Evolutionary conservation across 2,888 invertebrate species (phyloP).

Genomic region (Sarcophaga rosellei): DNA sequence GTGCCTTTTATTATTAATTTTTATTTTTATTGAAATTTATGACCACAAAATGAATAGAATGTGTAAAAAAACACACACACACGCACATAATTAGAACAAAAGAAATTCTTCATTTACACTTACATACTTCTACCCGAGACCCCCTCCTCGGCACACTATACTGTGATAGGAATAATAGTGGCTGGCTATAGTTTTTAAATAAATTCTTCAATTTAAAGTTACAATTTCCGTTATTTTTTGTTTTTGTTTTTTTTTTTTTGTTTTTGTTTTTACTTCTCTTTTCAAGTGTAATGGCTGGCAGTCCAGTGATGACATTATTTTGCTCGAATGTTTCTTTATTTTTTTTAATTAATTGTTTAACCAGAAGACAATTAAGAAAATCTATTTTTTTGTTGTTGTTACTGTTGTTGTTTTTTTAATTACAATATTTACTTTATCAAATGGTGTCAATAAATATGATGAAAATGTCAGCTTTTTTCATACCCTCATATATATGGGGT

Average conservation of each 20-base stretch:
- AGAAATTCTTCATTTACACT: not conserved
- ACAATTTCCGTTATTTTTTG: not conserved
- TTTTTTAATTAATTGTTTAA: not conserved
- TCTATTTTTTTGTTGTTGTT: not conserved
- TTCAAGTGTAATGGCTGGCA: no score
- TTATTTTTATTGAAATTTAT: slow-evolving; percentile 60
- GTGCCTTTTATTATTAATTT: slow-evolving; percentile 49
- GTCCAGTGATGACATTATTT: not conserved
- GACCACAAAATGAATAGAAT: slow-evolving; percentile 10
- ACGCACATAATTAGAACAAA: not conserved
- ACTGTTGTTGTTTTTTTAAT: no score
- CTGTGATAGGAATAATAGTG: no score
- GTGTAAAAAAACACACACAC: no score
- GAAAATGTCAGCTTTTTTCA: no score
- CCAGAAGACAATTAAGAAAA: not conserved
- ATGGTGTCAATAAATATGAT: slow-evolving; percentile 46
- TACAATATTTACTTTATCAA: slow-evolving; percentile 22
- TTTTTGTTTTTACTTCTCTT: no score
- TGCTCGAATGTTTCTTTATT: not conserved
- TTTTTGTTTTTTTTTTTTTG: no score
- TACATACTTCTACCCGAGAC: no score
- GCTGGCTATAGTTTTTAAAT: slow-evolving; percentile 18
- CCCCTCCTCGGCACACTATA: not conserved
- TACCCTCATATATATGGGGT: not conserved
- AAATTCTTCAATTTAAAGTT: not conserved